A percentile compares a stretch with the other conserved stretches of the same genome.
Evolutionary conservation across 2,888 invertebrate genomes (phyloP).

Genomic region (Monochamus alternatus): DNA sequence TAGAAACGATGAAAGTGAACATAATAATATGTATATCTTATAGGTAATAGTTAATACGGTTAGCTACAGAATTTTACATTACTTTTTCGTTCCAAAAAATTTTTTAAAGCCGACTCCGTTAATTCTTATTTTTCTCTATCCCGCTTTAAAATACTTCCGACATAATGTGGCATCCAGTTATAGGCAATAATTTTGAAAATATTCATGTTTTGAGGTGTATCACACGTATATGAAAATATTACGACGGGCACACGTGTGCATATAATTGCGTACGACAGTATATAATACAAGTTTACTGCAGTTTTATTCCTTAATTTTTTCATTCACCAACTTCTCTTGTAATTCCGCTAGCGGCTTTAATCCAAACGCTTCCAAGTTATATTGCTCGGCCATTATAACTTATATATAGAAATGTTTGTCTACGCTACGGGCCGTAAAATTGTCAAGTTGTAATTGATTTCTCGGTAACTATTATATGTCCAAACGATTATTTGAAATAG

Average conservation of each 20-base stretch:
- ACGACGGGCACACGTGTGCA: neutral
- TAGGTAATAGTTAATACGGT: too few species aligned
- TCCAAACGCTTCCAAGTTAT: conserved; percentile 13
- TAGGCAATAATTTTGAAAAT: neutral
- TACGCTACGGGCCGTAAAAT: conserved; percentile 21
- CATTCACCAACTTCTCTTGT: conserved; percentile 20
- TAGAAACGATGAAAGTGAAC: too few species aligned
- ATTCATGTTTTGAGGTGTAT: neutral
- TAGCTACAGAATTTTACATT: too few species aligned
- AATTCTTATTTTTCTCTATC: too few species aligned
- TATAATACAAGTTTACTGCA: conserved; percentile 23
- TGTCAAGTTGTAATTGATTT: conserved; percentile 25
- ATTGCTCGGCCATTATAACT: conserved; percentile 18
- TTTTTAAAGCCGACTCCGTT: too few species aligned
- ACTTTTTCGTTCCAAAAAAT: too few species aligned
- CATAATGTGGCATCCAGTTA: too few species aligned
- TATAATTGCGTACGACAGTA: conserved; percentile 28
- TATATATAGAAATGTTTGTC: conserved; percentile 27
- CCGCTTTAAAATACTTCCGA: too few species aligned
- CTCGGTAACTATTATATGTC: neutral
- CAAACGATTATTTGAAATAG: conserved; percentile 13
- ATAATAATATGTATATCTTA: too few species aligned
- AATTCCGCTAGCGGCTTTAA: conserved; percentile 9
- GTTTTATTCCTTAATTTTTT: conserved; percentile 33
- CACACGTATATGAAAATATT: neutral